Conservation (phyloP, 2,888 invertebrate genomes). For the Diogma glabrata region DNA sequence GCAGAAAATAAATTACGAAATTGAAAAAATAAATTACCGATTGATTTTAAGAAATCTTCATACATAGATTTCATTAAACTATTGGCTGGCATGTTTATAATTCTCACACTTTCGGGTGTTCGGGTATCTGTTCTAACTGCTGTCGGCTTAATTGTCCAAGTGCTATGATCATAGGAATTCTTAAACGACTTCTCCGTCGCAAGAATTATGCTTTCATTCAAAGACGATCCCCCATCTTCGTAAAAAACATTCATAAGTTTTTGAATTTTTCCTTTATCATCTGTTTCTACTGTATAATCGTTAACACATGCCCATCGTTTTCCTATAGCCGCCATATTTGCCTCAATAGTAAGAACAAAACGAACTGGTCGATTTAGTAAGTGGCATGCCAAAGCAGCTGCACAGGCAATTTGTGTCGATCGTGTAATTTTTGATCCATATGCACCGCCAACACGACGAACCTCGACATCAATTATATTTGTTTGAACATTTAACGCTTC, state of each 20-base stretch:
- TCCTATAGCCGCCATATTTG: conserved; percentile 58
- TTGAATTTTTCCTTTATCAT: conserved; percentile 52
- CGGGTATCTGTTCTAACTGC: conserved; percentile 50
- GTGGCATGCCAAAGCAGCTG: conserved; percentile 57
- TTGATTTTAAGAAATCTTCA: too few species aligned
- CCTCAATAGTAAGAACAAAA: conserved; percentile 56
- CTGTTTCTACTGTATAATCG: conserved; percentile 54
- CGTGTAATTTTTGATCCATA: conserved; percentile 70
- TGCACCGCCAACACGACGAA: conserved; percentile 66
- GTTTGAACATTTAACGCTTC: conserved; percentile 42
- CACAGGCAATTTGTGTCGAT: conserved; percentile 43
- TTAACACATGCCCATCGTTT: conserved; percentile 48
- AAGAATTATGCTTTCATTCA: conserved; percentile 41
- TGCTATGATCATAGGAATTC: conserved; percentile 44
- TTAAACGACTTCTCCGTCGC: conserved; percentile 37
- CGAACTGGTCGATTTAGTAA: conserved; percentile 50
- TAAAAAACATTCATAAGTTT: conserved; percentile 46
- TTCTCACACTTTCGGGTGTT: conserved; percentile 38
- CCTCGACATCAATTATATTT: conserved; percentile 57
- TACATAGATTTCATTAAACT: too few species aligned
- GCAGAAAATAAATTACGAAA: too few species aligned
- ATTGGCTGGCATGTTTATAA: conserved; percentile 43
- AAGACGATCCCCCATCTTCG: conserved; percentile 42
- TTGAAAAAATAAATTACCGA: too few species aligned
- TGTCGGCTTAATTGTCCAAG: conserved; percentile 43